Evolutionary conservation across 2,113 vertebrate genomes (phyloP), one percentile per base, ranked within the genome.

Genomic region (Petaurus breviceps): DNA sequence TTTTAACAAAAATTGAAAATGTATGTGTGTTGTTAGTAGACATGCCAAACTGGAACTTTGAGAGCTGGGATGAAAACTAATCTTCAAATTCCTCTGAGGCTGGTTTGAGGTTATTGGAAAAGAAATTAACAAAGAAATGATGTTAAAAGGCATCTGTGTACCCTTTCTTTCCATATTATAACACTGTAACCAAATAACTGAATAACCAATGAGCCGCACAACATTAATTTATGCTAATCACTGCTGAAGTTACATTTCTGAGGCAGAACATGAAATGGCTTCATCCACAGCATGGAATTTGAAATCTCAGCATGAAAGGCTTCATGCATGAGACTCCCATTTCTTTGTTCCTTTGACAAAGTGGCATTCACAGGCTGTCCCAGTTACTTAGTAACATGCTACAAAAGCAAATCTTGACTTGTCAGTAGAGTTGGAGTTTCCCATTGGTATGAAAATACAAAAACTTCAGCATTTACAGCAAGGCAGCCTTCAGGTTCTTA

Each of bases 321-420:
- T 96, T 94, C 92, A 95, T 94, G 95, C 94, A 47, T 2, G 16
- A 95, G 92, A 90, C 37, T 68, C 96, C 22, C 90, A 25, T 94
- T 94, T 95, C 97, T 98, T 98, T 97, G 97, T 96, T 95, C 94
- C 94, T 97, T 93, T 96, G 92, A 95, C 95, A 97, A 92, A 97
- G 90, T 93, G 91, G 95, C 90, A 90, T 94, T 96, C 2, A 9
- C 95, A 25, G 95, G 93, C 91, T 96, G 91, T 89, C n/a, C 90
- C 93, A 96, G 96, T 98, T 98, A 96, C 98, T 97, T 96, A 97
- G 98, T 97, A 98, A 98, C 96, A 95, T 8, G 9, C 0, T 19
- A 94, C 92, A 94, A 24, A 23, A 43, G 90, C 47, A 95, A 92
- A 90, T 93, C 43, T 50, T 31, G 92, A 37, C 90, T 97, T 97